Percentiles rank a stretch among this genome's conserved stretches.
phyloP scores from a whole-genome alignment of 64 coral and sea anemone genomes.

The Stichodactyla helianthus region DNA sequence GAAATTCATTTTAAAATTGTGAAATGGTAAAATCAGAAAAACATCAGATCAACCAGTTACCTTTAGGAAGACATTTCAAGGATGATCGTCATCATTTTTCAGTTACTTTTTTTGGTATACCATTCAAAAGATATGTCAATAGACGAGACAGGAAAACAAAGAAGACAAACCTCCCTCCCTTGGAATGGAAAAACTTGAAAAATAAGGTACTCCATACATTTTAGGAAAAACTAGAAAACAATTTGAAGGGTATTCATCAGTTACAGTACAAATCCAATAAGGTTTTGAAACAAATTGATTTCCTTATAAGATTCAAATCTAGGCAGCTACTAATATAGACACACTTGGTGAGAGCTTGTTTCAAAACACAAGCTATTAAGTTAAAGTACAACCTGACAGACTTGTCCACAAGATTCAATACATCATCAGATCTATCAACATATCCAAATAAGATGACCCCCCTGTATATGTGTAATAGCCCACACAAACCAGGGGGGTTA shows the following conservation, averaged over 20 bases:
- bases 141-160: background rate
- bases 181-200: too few species aligned
- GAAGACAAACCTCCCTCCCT: background rate
- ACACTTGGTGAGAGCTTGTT: too few species aligned
- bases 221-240: too few species aligned
- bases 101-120: background rate
- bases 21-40: background rate
- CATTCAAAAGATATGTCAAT: background rate
- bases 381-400: background rate
- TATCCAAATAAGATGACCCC: background rate
- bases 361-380: too few species aligned
- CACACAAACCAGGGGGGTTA: conserved; percentile 12
- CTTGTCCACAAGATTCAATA: background rate
- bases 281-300: too few species aligned
- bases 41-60: conserved; percentile 7
- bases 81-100: background rate
- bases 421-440: background rate
- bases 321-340: too few species aligned
- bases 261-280: too few species aligned
- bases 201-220: too few species aligned
- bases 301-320: too few species aligned
- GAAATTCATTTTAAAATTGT: background rate
- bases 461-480: background rate
- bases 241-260: too few species aligned
- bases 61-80: background rate